phyloP scores from a whole-genome alignment of 2,888 invertebrate species.

The Clitarchus hookeri region DNA sequence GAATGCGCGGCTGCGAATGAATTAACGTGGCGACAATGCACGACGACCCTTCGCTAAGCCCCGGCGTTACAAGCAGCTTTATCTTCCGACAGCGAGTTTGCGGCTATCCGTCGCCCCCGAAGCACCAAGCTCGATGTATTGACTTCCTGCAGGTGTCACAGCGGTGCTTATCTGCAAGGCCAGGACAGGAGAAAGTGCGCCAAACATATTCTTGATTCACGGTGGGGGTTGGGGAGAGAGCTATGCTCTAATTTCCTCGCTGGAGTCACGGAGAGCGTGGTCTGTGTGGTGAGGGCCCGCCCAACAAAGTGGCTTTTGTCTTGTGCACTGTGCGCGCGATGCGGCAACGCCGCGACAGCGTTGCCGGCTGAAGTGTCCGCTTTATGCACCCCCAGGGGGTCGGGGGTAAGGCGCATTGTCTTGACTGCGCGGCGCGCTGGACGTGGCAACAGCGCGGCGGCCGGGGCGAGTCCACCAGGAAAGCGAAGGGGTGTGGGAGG shows the following conservation, averaged over 20 bases:
- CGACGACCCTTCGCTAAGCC: neutral
- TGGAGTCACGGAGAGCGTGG: neutral
- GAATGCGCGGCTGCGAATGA: neutral
- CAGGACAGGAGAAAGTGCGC: neutral
- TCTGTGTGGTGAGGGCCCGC: no score
- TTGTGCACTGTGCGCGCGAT: neutral
- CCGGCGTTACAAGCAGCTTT: no score
- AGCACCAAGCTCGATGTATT: neutral
- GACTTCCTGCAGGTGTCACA: neutral
- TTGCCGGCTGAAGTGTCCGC: no score
- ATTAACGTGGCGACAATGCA: neutral
- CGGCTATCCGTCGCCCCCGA: no score
- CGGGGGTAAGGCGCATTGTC: no score
- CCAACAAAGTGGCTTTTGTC: no score
- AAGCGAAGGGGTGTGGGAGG: no score
- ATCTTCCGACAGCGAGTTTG: no score
- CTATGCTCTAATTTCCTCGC: slow-evolving; percentile 14
- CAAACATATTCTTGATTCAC: neutral
- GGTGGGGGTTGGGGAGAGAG: neutral
- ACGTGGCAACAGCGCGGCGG: no score
- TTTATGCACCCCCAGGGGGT: no score
- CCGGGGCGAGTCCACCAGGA: no score
- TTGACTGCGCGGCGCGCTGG: no score
- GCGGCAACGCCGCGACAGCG: neutral
- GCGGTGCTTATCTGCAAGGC: neutral